Base-by-base conservation (phyloP, 2,888 invertebrate genomes). In the Cerastis leucographa region DNA sequence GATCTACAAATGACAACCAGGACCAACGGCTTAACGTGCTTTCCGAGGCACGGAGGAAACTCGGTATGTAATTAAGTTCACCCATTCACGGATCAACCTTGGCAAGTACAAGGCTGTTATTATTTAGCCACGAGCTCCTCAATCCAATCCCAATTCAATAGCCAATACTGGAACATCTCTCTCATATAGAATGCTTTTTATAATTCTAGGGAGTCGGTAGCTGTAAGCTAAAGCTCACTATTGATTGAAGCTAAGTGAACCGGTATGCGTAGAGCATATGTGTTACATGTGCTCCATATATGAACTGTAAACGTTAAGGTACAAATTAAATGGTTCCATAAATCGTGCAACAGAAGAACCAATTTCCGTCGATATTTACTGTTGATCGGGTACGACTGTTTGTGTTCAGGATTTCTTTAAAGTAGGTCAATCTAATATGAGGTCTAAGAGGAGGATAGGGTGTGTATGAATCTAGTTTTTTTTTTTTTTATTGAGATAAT, bases 331-430 rank as follows among this genome's bases (percentile, higher is more conserved):
- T 29, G 46, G 29, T 14, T n/a, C 29, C n/a, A 66, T 59, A 76
- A 59, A 76, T 75, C 19, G 11, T 51, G 19, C 49, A 67, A 14
- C 12, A 67, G 9, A 35, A 44, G 17, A 62, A 61, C 17, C 67
- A 51, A 76, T 76, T 76, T 77, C 61, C 51, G 54, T 64, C 56
- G 42, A n/a, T 7, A 42, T 75, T 62, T 51, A n/a, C 42, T 12
- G n/a, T 51, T 19, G 29, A 42, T 12, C 12, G 25, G 29, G 4
- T 6, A 54, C 14, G 29, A 42, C 29, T 51, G 51, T 40, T 49
- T 29, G 59, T 73, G 6, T 49, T 49, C 17, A n/a, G 22, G 12
- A 29, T 49, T 46, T 49, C 17, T 25, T 61, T 40, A n/a, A 9
- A 42, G 35, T 49, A 17, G 56, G 29, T 59, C 29, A 70, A 22